phyloP scores from a whole-genome alignment of 1,140 invertebrate genomes.

The Rhopalosiphum maidis region DNA sequence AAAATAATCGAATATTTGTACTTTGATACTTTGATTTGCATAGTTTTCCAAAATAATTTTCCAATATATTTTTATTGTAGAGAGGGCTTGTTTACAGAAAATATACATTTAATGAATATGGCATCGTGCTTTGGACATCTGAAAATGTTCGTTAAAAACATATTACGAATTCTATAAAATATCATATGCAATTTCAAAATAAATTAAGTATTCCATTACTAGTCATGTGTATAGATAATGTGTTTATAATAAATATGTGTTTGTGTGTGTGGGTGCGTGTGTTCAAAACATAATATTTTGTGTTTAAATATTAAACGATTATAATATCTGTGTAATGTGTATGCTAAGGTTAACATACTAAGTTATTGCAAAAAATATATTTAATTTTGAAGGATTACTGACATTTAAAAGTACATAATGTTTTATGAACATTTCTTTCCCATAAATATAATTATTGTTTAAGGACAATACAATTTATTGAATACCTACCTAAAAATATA shows the following conservation, averaged over 20 bases:
- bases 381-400: no score
- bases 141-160: neutral
- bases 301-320: neutral
- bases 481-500: no score
- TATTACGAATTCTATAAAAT: neutral
- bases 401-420: no score
- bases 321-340: neutral
- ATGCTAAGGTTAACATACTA: neutral
- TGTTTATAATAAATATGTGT: neutral
- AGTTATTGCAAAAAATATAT: no score
- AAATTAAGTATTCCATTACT: neutral
- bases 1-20: constrained; percentile 14
- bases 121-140: neutral
- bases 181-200: neutral
- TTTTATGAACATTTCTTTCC: no score
- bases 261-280: neutral
- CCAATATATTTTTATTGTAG: neutral
- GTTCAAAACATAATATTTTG: neutral
- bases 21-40: neutral
- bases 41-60: neutral
- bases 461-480: no score
- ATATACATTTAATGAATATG: neutral
- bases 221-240: neutral
- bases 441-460: no score
- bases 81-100: neutral